phyloP scores from a whole-genome alignment of 2,113 vertebrate species.

The Alligator sinensis region DNA sequence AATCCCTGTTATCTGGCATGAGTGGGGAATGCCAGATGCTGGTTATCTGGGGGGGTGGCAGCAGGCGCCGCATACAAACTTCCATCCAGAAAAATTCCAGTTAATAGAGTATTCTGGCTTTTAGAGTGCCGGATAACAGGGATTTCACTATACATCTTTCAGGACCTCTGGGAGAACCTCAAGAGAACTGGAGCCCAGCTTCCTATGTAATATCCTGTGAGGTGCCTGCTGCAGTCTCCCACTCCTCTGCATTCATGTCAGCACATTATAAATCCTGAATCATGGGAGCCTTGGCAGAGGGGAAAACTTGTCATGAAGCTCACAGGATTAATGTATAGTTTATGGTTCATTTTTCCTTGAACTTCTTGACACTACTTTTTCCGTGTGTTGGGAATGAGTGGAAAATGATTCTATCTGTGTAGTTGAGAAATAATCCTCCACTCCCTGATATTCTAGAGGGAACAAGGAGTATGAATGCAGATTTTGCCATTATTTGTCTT shows the following conservation, averaged over 20 bases:
- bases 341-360: accelerated
- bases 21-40: too few species aligned
- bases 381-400: neutral
- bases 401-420: neutral
- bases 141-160: neutral
- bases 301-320: neutral
- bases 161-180: neutral
- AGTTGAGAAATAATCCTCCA: neutral
- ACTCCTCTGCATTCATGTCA: too few species aligned
- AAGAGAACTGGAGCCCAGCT: neutral
- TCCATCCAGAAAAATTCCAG: too few species aligned
- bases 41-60: too few species aligned
- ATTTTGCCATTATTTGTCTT: neutral
- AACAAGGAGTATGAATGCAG: neutral
- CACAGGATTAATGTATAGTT: neutral
- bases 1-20: too few species aligned
- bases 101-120: too few species aligned
- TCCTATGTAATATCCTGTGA: neutral
- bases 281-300: accelerated
- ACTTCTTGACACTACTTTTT: neutral
- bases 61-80: too few species aligned
- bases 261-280: neutral
- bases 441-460: neutral
- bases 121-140: too few species aligned
- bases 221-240: neutral